Evolutionary conservation across 1,140 invertebrate species (phyloP), one percentile per base, ranked within the genome.

Genomic region (Polyergus mexicanus): DNA sequence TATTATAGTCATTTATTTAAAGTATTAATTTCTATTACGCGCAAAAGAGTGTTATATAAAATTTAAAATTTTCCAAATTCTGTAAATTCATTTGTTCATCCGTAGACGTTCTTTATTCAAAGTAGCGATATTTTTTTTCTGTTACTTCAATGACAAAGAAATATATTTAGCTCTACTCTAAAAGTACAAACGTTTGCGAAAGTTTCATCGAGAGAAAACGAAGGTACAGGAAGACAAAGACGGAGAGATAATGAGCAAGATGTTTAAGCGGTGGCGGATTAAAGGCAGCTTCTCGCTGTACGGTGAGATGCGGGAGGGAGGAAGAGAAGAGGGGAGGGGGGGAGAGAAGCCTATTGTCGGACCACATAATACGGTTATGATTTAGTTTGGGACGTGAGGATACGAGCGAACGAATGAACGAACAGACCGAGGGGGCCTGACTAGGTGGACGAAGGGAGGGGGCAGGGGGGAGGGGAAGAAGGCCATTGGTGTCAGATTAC

Each of bases 331-430:
- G 38, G 5, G 7, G 41, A 3, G 41, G 41, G 41, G 3, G 41
- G 84, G 58, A 83, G 66, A 32, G 32, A 32, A 32, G 51, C 86
- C 92, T 91, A 94, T 94, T 94, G 93, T 94, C 92, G 91, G 90
- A 72, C 86, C 87, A 87, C 88, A 94, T 93, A 94, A 94, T 94
- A 93, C 92, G 93, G 93, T 94, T 94, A 94, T 93, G 93, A 94
- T 94, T 94, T 93, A 94, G 93, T 94, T 94, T 92, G 91, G 93
- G 90, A 93, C 92, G 91, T 91, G 92, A 92, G 92, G 92, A 93
- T 93, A 87, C 91, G 65, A 84, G 65, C 51, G 71, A 44, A 41
- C 65, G 56, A 90, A 78, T 58, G 71, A 47, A 90, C 84, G 86
- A 90, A 88, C 87, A 88, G 90, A 72, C 92, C 90, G 90, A 89